A percentile compares a stretch with the other conserved stretches of the same genome.
These are phyloP conservation scores for Arnoldichthys spilopterus DNA, from an alignment of 2,797 vertebrate species.

Conservation along the genomic window DNA sequence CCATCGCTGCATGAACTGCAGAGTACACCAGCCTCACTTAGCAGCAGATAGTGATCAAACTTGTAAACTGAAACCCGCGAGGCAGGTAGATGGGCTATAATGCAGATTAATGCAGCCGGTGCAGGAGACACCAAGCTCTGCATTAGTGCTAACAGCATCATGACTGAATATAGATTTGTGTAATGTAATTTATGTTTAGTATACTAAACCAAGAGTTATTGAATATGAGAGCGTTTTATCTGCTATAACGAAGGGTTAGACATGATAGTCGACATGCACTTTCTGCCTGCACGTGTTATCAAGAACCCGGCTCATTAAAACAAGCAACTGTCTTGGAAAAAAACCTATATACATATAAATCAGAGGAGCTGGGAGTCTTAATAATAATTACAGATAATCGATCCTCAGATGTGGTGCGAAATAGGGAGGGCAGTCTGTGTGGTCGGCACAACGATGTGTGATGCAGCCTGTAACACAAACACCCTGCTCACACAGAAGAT, in stretches of 20 bases:
- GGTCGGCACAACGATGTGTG: too few species aligned
- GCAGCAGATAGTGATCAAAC: constrained; percentile 26
- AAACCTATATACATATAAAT: not conserved
- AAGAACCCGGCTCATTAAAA: not conserved
- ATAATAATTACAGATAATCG: too few species aligned
- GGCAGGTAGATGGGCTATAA: constrained; percentile 31
- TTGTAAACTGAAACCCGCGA: constrained; percentile 32
- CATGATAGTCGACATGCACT: too few species aligned
- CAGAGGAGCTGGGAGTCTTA: too few species aligned
- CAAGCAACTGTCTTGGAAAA: too few species aligned
- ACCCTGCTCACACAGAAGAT: not conserved
- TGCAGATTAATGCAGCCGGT: constrained; percentile 32
- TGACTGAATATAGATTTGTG: not conserved
- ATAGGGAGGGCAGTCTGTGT: too few species aligned
- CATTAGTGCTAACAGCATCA: not conserved
- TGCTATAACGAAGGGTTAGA: not conserved
- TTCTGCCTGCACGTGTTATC: not conserved
- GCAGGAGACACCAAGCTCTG: constrained; percentile 28
- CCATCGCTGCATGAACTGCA: not conserved
- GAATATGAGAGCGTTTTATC: not conserved
- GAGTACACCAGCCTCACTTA: constrained; percentile 24
- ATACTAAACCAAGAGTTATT: not conserved
- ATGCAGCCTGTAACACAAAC: too few species aligned
- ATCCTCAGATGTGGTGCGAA: too few species aligned
- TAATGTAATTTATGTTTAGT: not conserved